phyloP scores from a whole-genome alignment of 2,113 vertebrate species.

The Mormoops blainvillei region DNA sequence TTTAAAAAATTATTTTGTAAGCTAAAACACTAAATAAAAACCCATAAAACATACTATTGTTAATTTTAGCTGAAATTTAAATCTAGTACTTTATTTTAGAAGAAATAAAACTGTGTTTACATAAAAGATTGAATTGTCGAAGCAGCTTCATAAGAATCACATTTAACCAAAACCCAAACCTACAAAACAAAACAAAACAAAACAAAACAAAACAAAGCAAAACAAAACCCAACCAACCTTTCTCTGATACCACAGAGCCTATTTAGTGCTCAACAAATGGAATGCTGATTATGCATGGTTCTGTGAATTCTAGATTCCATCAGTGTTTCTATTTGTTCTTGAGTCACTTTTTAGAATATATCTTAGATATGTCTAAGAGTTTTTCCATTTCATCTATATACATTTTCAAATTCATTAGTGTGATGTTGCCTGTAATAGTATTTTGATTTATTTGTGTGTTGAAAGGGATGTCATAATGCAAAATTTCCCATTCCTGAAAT shows the following conservation, averaged over 20 bases:
- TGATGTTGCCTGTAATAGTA: not conserved
- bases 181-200: not conserved
- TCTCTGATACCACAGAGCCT: too few species aligned
- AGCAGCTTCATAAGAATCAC: not conserved
- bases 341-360: not conserved
- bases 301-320: not conserved
- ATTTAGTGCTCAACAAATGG: not conserved
- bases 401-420: not conserved
- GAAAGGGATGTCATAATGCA: not conserved
- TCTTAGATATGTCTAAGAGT: not conserved
- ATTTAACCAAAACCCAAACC: not conserved
- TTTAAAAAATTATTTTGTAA: slow-evolving; percentile 21
- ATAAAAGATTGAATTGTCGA: not conserved
- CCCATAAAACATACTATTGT: not conserved
- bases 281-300: not conserved
- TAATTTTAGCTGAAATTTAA: not conserved
- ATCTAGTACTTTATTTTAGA: not conserved
- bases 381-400: not conserved
- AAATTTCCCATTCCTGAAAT: not conserved
- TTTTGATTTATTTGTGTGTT: not conserved
- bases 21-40: not conserved
- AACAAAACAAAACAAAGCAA: not conserved
- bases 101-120: not conserved
- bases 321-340: not conserved
- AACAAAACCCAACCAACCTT: not conserved